phyloP scores from a whole-genome alignment of 1,140 invertebrate genomes.

The Prorops nasuta region DNA sequence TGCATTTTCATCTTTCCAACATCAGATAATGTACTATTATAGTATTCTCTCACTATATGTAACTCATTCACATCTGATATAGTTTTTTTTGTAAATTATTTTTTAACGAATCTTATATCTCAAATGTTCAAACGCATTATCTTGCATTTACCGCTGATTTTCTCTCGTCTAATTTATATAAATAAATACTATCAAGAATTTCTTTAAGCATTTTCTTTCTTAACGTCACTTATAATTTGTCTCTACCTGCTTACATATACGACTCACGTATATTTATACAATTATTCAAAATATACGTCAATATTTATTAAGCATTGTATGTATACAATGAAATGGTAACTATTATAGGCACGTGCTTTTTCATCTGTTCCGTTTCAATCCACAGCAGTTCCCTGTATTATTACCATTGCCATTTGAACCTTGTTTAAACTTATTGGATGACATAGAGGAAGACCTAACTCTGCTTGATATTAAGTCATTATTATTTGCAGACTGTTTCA shows the following conservation, averaged over 20 bases:
- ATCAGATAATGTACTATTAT: conserved; percentile 30
- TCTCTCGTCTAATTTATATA: conserved; percentile 20
- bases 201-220: conserved; percentile 5
- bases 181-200: conserved; percentile 25
- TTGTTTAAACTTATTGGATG: conserved; percentile 34
- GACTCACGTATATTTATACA: neutral
- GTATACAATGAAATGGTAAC: conserved; percentile 30
- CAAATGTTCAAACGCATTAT: too few species aligned
- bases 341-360: conserved; percentile 37
- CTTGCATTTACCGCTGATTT: too few species aligned
- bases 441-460: conserved; percentile 22
- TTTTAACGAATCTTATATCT: conserved; percentile 25
- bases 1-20: conserved; percentile 19
- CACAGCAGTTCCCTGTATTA: conserved; percentile 23
- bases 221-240: neutral
- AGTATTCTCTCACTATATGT: conserved; percentile 11
- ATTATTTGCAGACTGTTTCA: conserved; percentile 26
- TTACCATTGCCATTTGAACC: conserved; percentile 7
- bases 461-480: conserved; percentile 22
- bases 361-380: too few species aligned
- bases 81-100: conserved; percentile 7
- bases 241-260: conserved; percentile 12
- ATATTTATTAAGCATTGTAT: conserved; percentile 7
- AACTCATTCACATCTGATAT: too few species aligned
- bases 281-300: conserved; percentile 6